Conservation (phyloP, 1,140 invertebrate species). For the Elymnias hypermnestra region DNA sequence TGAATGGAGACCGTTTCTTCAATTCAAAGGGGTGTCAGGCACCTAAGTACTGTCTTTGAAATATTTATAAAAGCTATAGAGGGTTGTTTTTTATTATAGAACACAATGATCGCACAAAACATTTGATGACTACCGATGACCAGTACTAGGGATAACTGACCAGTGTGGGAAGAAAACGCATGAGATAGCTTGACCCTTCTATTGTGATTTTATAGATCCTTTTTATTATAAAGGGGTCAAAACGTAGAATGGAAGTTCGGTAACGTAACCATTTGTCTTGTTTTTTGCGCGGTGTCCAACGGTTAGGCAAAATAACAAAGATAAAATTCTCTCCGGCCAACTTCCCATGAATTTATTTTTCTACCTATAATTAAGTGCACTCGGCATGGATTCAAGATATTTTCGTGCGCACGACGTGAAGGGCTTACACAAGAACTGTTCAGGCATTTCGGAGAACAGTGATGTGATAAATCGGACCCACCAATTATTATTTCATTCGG, state of each 20-base stretch:
- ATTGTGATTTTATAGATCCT: conserved; percentile 45
- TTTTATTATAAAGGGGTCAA: conserved; percentile 44
- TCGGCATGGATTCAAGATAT: conserved; percentile 66
- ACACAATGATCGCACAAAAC: conserved; percentile 56
- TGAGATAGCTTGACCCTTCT: conserved; percentile 57
- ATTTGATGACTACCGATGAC: conserved; percentile 65
- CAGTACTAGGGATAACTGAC: conserved; percentile 50
- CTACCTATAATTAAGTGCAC: conserved; percentile 70
- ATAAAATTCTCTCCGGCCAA: conserved; percentile 44
- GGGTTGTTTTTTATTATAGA: conserved; percentile 48
- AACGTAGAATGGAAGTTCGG: conserved; percentile 34
- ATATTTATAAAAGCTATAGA: conserved; percentile 40
- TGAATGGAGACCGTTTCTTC: conserved; percentile 45
- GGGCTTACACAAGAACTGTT: conserved; percentile 70
- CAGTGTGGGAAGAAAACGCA: conserved; percentile 35
- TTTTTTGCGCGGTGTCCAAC: conserved; percentile 57
- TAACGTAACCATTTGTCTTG: conserved; percentile 39
- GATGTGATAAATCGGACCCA: conserved; percentile 74
- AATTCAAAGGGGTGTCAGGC: conserved; percentile 48
- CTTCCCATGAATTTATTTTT: conserved; percentile 72
- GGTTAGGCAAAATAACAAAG: conserved; percentile 61
- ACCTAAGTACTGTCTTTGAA: conserved; percentile 52
- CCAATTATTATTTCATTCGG: conserved; percentile 74
- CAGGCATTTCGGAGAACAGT: conserved; percentile 68
- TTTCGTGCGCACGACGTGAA: conserved; percentile 71